These are phyloP conservation scores for Myiozetetes cayanensis DNA, from an alignment of 2,113 vertebrate genomes.

Conservation along the genomic window DNA sequence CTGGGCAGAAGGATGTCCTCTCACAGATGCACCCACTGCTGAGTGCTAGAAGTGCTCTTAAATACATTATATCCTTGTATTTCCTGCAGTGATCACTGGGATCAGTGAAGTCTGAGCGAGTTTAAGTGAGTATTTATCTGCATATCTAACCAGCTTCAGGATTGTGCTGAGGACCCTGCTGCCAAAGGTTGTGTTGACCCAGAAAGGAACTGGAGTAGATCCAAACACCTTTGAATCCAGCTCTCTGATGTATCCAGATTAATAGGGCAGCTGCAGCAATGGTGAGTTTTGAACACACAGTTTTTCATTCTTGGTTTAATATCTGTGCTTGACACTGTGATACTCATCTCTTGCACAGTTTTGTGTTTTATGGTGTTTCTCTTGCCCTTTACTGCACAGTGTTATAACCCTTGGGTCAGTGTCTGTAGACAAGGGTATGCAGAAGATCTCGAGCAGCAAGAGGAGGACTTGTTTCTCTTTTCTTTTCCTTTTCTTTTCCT, in stretches of 20 bases:
- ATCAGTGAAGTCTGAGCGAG: background rate
- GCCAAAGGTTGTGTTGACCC: background rate
- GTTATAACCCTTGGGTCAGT: background rate
- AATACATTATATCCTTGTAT: accelerated
- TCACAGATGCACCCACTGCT: background rate
- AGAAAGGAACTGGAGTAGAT: background rate
- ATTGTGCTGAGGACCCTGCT: background rate
- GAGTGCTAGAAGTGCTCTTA: background rate
- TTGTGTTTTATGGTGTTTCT: background rate
- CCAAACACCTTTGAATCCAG: background rate
- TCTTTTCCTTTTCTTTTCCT: background rate
- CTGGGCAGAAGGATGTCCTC: background rate
- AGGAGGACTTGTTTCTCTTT: background rate
- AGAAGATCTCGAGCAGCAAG: accelerated
- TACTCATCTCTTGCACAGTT: background rate
- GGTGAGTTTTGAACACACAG: background rate
- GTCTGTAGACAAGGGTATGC: background rate
- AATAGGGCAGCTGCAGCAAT: background rate
- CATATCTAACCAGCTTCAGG: background rate
- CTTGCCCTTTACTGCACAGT: background rate
- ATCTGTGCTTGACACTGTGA: background rate
- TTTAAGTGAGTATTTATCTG: background rate
- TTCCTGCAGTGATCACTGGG: background rate
- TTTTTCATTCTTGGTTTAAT: background rate
- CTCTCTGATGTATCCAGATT: background rate